Conservation (phyloP, 2,888 invertebrate species). For the Pristionchus entomophagus region DNA sequence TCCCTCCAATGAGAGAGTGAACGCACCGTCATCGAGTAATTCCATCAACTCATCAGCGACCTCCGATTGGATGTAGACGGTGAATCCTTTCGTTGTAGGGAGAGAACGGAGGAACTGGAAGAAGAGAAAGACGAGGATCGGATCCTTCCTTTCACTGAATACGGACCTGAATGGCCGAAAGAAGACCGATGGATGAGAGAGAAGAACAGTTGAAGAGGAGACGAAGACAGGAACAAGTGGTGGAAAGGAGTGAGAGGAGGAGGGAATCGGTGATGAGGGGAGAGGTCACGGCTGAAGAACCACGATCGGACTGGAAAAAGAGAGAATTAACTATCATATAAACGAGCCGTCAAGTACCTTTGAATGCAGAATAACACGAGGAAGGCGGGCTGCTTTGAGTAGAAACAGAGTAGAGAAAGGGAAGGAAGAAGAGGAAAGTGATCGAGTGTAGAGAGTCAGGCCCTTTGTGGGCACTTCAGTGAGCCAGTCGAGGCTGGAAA, state of each 20-base stretch:
- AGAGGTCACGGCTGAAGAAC: neutral
- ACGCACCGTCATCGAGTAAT: neutral
- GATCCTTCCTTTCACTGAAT: neutral
- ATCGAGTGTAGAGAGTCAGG: neutral
- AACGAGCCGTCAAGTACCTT: neutral
- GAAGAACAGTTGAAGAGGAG: constrained; percentile 13
- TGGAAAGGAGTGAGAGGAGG: constrained; percentile 2
- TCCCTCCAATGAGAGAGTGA: neutral
- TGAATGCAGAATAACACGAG: neutral
- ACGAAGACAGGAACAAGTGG: neutral
- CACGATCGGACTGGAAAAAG: neutral
- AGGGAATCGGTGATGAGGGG: neutral
- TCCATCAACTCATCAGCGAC: neutral
- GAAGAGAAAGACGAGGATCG: neutral
- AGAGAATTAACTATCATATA: neutral
- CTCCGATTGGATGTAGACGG: neutral
- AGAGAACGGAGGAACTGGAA: constrained; percentile 2
- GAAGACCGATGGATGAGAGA: neutral
- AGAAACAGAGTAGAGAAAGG: neutral
- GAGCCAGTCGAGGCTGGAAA: neutral
- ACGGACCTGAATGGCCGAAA: neutral
- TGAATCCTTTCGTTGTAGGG: neutral
- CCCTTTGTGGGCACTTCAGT: neutral
- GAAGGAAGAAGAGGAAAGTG: neutral
- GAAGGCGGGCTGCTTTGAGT: neutral